Evolutionary conservation across 2,888 invertebrate genomes (phyloP), one percentile per base, ranked within the genome.

Genomic region (Heliconius erato): DNA sequence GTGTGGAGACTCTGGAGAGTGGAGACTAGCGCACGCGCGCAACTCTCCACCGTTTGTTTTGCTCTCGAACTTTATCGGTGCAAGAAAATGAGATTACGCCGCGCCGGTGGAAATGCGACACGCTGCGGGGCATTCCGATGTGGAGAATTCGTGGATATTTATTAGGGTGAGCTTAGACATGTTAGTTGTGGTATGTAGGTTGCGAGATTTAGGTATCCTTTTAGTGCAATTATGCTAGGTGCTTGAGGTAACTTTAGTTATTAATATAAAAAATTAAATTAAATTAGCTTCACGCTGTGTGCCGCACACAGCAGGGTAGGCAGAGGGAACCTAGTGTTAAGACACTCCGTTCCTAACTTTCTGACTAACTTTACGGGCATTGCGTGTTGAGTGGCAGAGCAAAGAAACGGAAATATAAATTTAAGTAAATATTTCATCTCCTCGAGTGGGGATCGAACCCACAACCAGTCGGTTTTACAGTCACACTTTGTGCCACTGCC

Each of bases 81-180:
- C 84, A 86, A 93, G 92, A 92, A 93, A 93, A 94, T 91, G 91
- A 93, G 93, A 94, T 94, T 93, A 94, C 90, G 87, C 88, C 89
- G 89, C 89, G 87, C 88, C 89, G 89, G 89, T 91, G 91, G 90
- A 91, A 91, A 93, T 92, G 92, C 91, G 90, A 88, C 89, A 89
- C 89, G 90, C 86, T 90, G 91, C 89, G 89, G 89, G 88, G 91
- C 91, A 93, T 92, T 89, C 90, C 91, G 91, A 93, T 88, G 90
- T 87, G 86, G 88, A 86, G 88, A 90, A 86, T 89, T 89, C 88
- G 86, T 88, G 87, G 87, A 88, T 89, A 89, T 90, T 91, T 91
- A 90, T 91, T 89, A 89, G 76, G 79, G 82, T 82, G 63, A 63
- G 63, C 81, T 80, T 83, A 72, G 65, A 80, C 81, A 83, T 88